These are phyloP conservation scores for Aegithalos caudatus DNA, from an alignment of 2,113 vertebrate genomes.

Conservation along the genomic window DNA sequence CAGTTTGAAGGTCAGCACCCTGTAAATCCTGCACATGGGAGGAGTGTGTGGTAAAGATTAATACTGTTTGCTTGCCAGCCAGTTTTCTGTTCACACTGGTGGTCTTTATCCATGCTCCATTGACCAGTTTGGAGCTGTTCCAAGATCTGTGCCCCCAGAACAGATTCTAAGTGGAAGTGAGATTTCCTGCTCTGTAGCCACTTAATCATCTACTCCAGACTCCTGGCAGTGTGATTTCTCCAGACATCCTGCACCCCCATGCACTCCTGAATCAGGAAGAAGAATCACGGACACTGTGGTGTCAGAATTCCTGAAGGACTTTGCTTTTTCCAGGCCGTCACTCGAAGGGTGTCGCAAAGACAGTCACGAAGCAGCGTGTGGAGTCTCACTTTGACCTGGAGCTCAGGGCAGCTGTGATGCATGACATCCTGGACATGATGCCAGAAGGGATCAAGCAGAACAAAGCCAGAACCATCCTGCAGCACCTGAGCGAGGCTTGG, in stretches of 20 bases:
- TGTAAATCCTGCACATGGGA: background rate
- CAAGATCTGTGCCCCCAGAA: background rate
- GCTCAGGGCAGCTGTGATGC: conserved; percentile 97
- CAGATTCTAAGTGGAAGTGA: background rate
- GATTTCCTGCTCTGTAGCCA: background rate
- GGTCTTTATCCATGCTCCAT: background rate
- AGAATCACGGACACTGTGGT: background rate
- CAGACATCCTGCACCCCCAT: background rate
- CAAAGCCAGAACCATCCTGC: conserved; percentile 97
- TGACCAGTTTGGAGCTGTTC: background rate
- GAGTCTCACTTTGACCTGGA: conserved; percentile 99
- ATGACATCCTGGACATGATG: conserved; percentile 99
- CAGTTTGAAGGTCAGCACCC: conserved; percentile 92
- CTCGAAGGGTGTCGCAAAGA: conserved; percentile 98
- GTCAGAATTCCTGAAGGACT: background rate
- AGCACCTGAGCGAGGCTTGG: conserved; percentile 98
- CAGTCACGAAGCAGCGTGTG: conserved; percentile 96
- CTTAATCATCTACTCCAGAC: background rate
- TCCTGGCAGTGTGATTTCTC: background rate
- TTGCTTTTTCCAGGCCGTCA: conserved; percentile 83
- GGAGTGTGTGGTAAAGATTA: background rate
- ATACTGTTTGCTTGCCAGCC: background rate
- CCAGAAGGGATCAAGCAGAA: conserved; percentile 99
- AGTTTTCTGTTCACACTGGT: background rate
- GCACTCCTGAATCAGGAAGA: background rate